Evolutionary conservation across 53 echinoderm and acorn worm species (phyloP).

Genomic region (Antedon mediterranea): DNA sequence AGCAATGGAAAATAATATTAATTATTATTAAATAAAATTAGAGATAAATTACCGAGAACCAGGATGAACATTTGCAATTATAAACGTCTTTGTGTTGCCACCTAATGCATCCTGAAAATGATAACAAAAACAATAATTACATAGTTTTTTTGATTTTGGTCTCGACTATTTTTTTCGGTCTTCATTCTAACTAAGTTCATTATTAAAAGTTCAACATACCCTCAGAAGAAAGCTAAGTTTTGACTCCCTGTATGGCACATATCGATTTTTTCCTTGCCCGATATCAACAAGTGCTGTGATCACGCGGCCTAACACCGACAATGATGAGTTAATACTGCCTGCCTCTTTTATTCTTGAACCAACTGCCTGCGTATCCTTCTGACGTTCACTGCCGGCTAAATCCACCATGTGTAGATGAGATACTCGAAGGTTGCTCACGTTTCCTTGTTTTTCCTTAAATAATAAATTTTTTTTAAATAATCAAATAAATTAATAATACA

Average conservation of each 20-base stretch:
- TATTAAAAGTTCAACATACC: slow-evolving; percentile 41
- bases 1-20: neutral
- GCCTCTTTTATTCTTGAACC: slow-evolving; percentile 77
- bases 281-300: slow-evolving; percentile 93
- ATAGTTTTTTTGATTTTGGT: too few relatives aligned
- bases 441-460: slow-evolving; percentile 87
- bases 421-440: slow-evolving; percentile 77
- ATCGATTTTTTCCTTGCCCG: slow-evolving; percentile 70
- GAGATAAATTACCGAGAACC: slow-evolving; percentile 82
- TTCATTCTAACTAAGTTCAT: too few relatives aligned
- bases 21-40: neutral
- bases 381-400: slow-evolving; percentile 84
- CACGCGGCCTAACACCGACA: slow-evolving; percentile 79
- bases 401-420: slow-evolving; percentile 92
- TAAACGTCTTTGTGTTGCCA: slow-evolving; percentile 90
- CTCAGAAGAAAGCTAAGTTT: slow-evolving; percentile 88
- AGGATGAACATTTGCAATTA: slow-evolving; percentile 96
- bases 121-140: neutral
- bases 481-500: too few relatives aligned
- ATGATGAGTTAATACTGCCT: slow-evolving; percentile 82
- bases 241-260: slow-evolving; percentile 91
- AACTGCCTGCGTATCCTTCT: slow-evolving; percentile 79
- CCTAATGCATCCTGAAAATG: slow-evolving; percentile 76
- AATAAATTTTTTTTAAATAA: too few relatives aligned
- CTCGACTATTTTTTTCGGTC: too few relatives aligned